phyloP scores from a whole-genome alignment of 2,888 invertebrate species.

The Anodontia alba region DNA sequence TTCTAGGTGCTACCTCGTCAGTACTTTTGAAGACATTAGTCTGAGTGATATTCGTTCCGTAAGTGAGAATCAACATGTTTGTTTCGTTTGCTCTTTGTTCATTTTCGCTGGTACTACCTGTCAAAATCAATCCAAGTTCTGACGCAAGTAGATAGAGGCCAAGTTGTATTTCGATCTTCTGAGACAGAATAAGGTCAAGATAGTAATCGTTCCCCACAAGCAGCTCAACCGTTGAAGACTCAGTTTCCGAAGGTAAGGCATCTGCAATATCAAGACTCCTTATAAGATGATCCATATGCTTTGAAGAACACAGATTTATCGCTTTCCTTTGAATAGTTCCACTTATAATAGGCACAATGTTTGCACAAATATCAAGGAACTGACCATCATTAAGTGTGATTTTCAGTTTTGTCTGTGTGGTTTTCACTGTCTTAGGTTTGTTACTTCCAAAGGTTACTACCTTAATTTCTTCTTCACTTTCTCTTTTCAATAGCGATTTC shows the following conservation, averaged over 20 bases:
- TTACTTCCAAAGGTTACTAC: too few species aligned
- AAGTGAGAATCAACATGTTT: conserved; percentile 17
- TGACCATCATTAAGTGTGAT: conserved; percentile 37
- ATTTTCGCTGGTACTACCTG: not conserved
- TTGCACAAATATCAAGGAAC: conserved; percentile 31
- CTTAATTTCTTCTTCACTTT: too few species aligned
- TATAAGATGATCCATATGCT: not conserved
- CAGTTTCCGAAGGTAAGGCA: not conserved
- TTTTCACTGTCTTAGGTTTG: too few species aligned
- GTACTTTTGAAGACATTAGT: not conserved
- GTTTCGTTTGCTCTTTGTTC: not conserved
- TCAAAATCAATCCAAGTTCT: conserved; percentile 24
- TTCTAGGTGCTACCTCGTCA: not conserved
- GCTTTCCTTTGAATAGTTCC: conserved; percentile 28
- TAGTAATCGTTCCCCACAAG: conserved; percentile 30
- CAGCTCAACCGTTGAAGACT: conserved; percentile 10
- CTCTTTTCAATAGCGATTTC: too few species aligned
- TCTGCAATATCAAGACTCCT: not conserved
- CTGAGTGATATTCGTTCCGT: conserved; percentile 12
- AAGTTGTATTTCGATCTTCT: conserved; percentile 9
- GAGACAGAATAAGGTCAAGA: conserved; percentile 11
- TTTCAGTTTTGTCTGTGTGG: conserved; percentile 19
- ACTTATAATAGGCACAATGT: conserved; percentile 47
- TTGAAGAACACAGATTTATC: not conserved
- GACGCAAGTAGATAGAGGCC: conserved; percentile 17